These are phyloP conservation scores for Acleris sparsana DNA, from an alignment of 2,888 invertebrate genomes.

Conservation along the genomic window DNA sequence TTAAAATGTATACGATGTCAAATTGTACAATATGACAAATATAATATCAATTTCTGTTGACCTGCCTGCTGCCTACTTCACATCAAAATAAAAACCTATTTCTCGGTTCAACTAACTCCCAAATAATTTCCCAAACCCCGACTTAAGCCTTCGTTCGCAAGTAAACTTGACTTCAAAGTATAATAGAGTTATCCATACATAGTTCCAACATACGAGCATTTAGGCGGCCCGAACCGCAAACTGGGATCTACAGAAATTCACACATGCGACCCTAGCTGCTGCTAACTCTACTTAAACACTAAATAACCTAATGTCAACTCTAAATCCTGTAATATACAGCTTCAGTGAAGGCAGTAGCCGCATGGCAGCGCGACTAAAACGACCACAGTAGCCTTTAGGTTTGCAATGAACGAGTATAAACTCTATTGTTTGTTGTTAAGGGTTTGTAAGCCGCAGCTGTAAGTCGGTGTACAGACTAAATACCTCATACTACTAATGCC, in stretches of 20 bases:
- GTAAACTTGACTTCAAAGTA: slow-evolving; percentile 29
- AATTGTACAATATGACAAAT: no score
- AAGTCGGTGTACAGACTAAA: slow-evolving; percentile 32
- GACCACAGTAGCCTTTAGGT: background rate
- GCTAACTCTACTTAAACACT: slow-evolving; percentile 1
- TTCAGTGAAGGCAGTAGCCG: background rate
- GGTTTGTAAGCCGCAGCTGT: background rate
- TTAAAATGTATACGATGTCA: no score
- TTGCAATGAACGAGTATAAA: background rate
- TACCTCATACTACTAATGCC: slow-evolving; percentile 38
- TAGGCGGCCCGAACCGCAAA: slow-evolving; percentile 65
- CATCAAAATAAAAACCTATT: no score
- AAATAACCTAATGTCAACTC: background rate
- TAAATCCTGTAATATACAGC: background rate
- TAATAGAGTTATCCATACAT: slow-evolving; percentile 27
- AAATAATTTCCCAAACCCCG: slow-evolving; percentile 9
- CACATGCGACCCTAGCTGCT: slow-evolving; percentile 58
- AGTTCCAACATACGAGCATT: slow-evolving; percentile 46
- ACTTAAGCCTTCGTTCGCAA: slow-evolving; percentile 10
- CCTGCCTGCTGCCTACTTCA: no score
- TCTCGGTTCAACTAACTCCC: background rate
- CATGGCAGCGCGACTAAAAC: slow-evolving; percentile 7
- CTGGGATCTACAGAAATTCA: slow-evolving; percentile 60
- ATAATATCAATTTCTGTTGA: no score
- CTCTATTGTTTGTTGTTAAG: background rate